Percentiles rank a stretch among this genome's conserved stretches.
Evolutionary conservation across 2,888 invertebrate genomes (phyloP).

Genomic region (Altica lythri): DNA sequence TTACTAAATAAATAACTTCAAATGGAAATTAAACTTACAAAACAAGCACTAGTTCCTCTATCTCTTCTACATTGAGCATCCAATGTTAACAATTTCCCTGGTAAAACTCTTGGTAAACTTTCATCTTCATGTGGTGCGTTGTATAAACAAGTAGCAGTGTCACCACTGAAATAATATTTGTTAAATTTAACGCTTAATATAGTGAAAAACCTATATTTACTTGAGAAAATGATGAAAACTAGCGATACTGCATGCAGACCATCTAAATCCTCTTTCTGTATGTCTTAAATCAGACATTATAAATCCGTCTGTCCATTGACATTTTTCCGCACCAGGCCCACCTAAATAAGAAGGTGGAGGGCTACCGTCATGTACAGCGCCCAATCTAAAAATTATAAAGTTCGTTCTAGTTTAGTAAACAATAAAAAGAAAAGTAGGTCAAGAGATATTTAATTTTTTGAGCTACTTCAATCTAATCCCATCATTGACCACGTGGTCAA

Average conservation of each 20-base stretch:
- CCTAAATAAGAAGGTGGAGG: slow-evolving; percentile 93
- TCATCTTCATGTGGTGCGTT: slow-evolving; percentile 94
- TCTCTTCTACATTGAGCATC: slow-evolving; percentile 94
- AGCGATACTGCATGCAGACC: slow-evolving; percentile 91
- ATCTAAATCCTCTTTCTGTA: slow-evolving; percentile 92
- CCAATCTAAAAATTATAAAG: slow-evolving; percentile 69
- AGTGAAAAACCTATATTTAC: too few species aligned
- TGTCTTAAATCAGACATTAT: slow-evolving; percentile 95
- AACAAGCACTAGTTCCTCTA: slow-evolving; percentile 85
- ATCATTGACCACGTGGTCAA: too few species aligned
- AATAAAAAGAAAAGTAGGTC: not conserved
- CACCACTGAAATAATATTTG: slow-evolving; percentile 70
- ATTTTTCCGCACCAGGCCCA: slow-evolving; percentile 92
- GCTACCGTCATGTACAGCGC: slow-evolving; percentile 95
- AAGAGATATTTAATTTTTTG: too few species aligned
- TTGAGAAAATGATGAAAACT: slow-evolving; percentile 95
- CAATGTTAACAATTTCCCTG: slow-evolving; percentile 84
- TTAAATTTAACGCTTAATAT: too few species aligned
- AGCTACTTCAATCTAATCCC: too few species aligned
- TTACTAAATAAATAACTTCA: not conserved
- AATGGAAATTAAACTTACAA: slow-evolving; percentile 60
- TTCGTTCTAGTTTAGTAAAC: not conserved
- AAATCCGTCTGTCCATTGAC: slow-evolving; percentile 94
- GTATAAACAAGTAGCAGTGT: slow-evolving; percentile 90
- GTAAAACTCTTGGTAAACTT: slow-evolving; percentile 83